Percentiles rank a stretch among this genome's conserved stretches.
These are phyloP conservation scores for Iguana delicatissima DNA, from an alignment of 2,797 vertebrate genomes.

Conservation along the genomic window DNA sequence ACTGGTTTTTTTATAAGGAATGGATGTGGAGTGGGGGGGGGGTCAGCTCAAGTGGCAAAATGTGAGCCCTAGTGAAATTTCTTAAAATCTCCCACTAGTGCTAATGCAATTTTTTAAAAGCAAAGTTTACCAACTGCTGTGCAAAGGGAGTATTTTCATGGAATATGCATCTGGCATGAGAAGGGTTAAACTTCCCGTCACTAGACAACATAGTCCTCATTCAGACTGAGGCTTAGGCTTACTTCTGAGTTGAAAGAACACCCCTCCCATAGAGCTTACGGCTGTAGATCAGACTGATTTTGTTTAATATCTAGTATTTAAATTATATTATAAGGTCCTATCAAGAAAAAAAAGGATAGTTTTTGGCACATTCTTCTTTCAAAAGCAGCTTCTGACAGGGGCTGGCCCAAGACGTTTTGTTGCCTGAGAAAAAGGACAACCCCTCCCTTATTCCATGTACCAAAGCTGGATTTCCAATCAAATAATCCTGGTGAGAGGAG, in stretches of 20 bases:
- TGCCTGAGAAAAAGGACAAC: not conserved
- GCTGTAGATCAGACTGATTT: not conserved
- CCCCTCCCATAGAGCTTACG: too few species aligned
- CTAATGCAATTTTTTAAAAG: not conserved
- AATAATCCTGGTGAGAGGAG: not conserved
- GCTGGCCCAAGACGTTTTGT: not conserved
- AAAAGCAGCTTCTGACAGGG: not conserved
- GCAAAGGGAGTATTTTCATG: not conserved
- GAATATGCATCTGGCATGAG: not conserved
- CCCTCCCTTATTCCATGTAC: not conserved
- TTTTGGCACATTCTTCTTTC: not conserved
- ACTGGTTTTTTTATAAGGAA: not conserved
- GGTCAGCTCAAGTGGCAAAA: not conserved
- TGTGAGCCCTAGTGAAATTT: not conserved
- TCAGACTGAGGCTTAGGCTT: not conserved
- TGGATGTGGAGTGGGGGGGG: too few species aligned
- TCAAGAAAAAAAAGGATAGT: not conserved
- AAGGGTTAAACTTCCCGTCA: not conserved
- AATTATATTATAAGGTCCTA: not conserved
- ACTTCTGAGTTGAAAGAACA: not conserved
- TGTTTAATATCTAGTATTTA: conserved; percentile 10
- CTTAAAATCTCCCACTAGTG: not conserved
- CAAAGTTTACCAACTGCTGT: not conserved
- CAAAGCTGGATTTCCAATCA: not conserved
- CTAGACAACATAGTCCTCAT: too few species aligned